These are phyloP conservation scores for Cremastinae sp. DNA, from an alignment of 2,888 invertebrate species.

Conservation along the genomic window DNA sequence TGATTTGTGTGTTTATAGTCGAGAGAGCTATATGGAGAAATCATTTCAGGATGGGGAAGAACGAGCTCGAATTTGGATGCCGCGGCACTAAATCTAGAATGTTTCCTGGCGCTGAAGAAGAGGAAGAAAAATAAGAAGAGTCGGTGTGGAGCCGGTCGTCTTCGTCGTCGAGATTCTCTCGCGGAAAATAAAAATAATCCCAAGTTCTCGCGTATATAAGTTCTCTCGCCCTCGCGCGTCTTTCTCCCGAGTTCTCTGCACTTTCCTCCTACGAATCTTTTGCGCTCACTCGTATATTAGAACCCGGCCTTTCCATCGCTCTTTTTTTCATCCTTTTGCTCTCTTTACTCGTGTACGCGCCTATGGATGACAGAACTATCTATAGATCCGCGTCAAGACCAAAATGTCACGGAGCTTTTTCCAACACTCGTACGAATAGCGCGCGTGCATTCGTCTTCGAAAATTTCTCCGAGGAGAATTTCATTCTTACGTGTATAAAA, in stretches of 20 bases:
- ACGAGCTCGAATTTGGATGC: conserved; percentile 22
- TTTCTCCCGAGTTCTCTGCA: conserved; percentile 53
- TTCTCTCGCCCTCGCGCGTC: conserved; percentile 54
- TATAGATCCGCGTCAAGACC: conserved; percentile 58
- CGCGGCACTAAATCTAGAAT: conserved; percentile 56
- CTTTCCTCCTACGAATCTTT: conserved; percentile 51
- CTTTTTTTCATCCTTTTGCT: conserved; percentile 17
- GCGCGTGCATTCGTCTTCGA: not conserved
- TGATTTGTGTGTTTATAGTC: conserved; percentile 49
- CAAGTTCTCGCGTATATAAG: conserved; percentile 44
- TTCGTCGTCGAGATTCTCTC: conserved; percentile 54
- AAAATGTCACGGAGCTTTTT: conserved; percentile 51
- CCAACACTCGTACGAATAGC: not conserved
- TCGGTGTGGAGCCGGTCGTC: conserved; percentile 28
- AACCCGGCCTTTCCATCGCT: conserved; percentile 25
- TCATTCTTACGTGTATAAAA: conserved; percentile 62
- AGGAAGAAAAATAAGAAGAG: conserved; percentile 37
- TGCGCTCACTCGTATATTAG: conserved; percentile 27
- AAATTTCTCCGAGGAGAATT: conserved; percentile 34
- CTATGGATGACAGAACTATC: conserved; percentile 50
- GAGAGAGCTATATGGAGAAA: conserved; percentile 26
- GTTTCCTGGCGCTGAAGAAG: conserved; percentile 39
- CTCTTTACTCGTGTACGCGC: conserved; percentile 20
- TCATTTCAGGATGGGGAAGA: conserved; percentile 24
- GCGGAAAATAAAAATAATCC: conserved; percentile 65